Evolutionary conservation across 2,888 invertebrate genomes (phyloP).

Genomic region (Gryllus longicercus): DNA sequence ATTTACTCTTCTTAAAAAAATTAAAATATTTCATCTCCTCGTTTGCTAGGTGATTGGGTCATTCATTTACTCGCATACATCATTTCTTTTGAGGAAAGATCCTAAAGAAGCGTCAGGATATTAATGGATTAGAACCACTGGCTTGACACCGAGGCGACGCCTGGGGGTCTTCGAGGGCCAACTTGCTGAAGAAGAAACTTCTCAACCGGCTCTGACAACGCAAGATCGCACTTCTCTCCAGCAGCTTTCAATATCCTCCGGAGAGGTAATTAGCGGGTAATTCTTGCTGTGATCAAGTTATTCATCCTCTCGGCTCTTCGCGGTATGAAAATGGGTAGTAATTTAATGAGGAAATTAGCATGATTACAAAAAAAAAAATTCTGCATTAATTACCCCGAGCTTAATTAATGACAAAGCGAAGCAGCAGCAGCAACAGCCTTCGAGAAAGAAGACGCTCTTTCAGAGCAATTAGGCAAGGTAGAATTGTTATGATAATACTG

Average conservation of each 20-base stretch:
- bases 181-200: background rate
- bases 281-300: background rate
- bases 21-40: no score
- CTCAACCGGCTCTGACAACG: background rate
- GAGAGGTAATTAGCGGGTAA: background rate
- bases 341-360: slow-evolving; percentile 17
- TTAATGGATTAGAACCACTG: no score
- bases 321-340: background rate
- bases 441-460: background rate
- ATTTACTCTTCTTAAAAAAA: no score
- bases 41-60: no score
- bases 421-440: background rate
- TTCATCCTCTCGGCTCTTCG: background rate
- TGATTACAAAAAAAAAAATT: background rate
- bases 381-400: slow-evolving; percentile 17
- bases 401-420: slow-evolving; percentile 17
- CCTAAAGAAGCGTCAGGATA: no score
- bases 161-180: no score
- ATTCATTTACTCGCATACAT: no score
- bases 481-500: slow-evolving; percentile 8
- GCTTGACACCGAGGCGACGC: no score
- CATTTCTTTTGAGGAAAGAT: no score
- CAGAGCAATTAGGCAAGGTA: background rate
- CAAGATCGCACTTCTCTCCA: background rate
- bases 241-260: background rate